phyloP scores from a whole-genome alignment of 2,888 invertebrate genomes.

The Zhuqinia jingwanae region DNA sequence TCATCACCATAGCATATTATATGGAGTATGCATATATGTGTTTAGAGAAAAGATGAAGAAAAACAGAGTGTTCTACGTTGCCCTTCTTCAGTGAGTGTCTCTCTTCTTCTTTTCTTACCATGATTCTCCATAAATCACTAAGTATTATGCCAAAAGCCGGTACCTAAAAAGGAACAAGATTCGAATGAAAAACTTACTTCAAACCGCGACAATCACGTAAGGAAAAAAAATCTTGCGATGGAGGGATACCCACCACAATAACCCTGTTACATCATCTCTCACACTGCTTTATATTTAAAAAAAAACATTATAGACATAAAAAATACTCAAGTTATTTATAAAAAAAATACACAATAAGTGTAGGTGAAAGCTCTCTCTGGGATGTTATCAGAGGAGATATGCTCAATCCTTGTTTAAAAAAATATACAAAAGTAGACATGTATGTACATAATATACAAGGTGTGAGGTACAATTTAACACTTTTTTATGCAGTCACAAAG shows the following conservation, averaged over 20 bases:
- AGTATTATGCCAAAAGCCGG: constrained; percentile 73
- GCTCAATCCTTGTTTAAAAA: no score
- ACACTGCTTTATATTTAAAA: constrained; percentile 32
- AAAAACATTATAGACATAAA: constrained; percentile 12
- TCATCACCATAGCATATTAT: background rate
- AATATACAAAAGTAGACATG: background rate
- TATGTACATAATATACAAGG: constrained; percentile 55
- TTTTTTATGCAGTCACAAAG: constrained; percentile 28
- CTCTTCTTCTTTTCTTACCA: constrained; percentile 61
- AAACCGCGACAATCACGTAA: constrained; percentile 65
- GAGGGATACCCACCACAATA: background rate
- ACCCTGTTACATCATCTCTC: background rate
- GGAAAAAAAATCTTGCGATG: background rate
- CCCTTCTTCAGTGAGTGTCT: constrained; percentile 42
- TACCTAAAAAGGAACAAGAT: constrained; percentile 74
- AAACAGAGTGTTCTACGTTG: constrained; percentile 29
- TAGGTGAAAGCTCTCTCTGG: no score
- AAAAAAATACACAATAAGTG: no score
- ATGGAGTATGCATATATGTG: no score
- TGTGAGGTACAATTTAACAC: constrained; percentile 60
- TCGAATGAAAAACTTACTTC: constrained; percentile 60
- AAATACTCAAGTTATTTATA: no score
- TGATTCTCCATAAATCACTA: constrained; percentile 75
- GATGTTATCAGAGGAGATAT: no score
- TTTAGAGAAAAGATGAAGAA: background rate